These are phyloP conservation scores for Lethrus apterus DNA, from an alignment of 1,140 invertebrate species.

Conservation along the genomic window DNA sequence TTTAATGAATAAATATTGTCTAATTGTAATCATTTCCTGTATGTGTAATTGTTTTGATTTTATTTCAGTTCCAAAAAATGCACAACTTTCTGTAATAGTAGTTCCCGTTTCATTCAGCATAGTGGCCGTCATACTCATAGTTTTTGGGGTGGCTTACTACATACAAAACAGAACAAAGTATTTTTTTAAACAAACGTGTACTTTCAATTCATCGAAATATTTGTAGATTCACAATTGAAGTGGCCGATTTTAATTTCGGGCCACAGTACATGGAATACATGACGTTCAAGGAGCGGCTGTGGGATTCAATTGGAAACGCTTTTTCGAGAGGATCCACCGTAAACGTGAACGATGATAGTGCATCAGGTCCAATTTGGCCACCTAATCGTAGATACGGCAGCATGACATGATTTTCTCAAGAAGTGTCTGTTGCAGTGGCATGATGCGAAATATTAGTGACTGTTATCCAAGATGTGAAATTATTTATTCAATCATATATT, in stretches of 20 bases:
- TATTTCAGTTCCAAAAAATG: constrained; percentile 60
- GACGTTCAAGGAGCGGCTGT: constrained; percentile 69
- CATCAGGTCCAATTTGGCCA: constrained; percentile 32
- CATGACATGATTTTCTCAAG: too few relatives aligned
- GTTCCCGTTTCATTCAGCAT: constrained; percentile 73
- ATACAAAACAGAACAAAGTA: constrained; percentile 67
- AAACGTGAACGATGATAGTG: constrained; percentile 25
- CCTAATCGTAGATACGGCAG: constrained; percentile 38
- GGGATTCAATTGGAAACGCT: constrained; percentile 66
- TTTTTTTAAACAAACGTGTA: background rate
- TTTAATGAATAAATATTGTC: constrained; percentile 13
- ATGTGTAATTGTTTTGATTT: constrained; percentile 27
- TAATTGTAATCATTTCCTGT: too few relatives aligned
- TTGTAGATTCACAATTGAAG: constrained; percentile 68
- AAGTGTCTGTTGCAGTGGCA: too few relatives aligned
- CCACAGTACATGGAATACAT: constrained; percentile 73
- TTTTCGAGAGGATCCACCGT: constrained; percentile 36
- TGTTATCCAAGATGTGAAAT: too few relatives aligned
- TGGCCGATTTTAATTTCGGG: constrained; percentile 83
- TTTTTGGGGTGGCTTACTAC: constrained; percentile 80
- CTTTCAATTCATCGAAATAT: constrained; percentile 12
- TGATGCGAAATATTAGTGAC: too few relatives aligned
- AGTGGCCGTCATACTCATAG: constrained; percentile 68
- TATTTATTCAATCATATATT: too few relatives aligned
- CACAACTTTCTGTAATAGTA: constrained; percentile 76